Percentiles rank a stretch among this genome's conserved stretches.
Conservation (phyloP, 2,113 vertebrate species). For the Oenanthe oenanthe region DNA sequence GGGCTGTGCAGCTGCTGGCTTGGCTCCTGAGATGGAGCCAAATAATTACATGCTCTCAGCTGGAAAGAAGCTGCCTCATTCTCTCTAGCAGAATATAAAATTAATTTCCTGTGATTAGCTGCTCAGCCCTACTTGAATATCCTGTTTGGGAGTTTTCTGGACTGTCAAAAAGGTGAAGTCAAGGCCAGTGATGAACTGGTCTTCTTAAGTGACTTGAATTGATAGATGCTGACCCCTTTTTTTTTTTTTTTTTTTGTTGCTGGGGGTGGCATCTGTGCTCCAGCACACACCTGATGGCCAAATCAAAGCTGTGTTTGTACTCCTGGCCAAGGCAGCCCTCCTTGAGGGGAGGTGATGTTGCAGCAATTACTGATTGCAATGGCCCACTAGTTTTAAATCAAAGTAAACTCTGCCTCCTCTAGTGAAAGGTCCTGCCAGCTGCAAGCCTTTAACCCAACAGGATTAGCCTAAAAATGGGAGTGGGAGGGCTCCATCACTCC, state of each 20-base stretch:
- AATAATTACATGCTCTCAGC: slow-evolving; percentile 2
- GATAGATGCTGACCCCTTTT: fast-evolving
- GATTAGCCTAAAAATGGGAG: neutral
- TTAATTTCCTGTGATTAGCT: slow-evolving; percentile 25
- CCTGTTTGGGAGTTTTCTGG: neutral
- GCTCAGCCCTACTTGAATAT: neutral
- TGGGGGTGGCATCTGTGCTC: neutral
- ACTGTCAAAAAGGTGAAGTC: neutral
- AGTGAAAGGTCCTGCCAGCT: neutral
- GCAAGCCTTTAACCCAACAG: neutral
- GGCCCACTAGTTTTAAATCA: neutral
- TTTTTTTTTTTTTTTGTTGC: too few species aligned
- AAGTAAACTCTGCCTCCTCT: neutral
- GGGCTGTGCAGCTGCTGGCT: neutral
- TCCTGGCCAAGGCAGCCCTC: neutral
- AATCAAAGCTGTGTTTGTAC: fast-evolving
- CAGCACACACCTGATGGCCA: fast-evolving
- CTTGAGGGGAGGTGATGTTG: neutral
- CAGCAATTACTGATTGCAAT: neutral
- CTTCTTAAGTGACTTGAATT: neutral
- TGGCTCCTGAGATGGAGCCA: neutral
- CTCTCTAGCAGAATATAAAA: slow-evolving; percentile 18
- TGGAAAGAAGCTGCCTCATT: slow-evolving; percentile 22
- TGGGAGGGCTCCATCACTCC: neutral
- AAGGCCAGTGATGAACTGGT: neutral